Conservation (phyloP, 2,797 vertebrate species). For the Psittacula echo region DNA sequence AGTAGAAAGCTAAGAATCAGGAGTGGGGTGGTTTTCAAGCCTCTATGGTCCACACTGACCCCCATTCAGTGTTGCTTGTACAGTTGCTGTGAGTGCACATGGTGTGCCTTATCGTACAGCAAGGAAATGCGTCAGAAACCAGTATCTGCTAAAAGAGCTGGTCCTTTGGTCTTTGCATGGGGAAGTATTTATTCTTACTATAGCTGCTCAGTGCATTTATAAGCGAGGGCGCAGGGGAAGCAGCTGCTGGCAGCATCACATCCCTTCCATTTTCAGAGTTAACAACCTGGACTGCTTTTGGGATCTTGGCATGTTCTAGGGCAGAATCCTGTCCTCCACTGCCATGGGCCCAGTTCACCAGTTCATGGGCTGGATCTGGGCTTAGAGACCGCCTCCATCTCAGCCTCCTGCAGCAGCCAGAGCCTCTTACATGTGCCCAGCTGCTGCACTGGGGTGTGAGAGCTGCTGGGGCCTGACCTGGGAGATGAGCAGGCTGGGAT, state of each 20-base stretch:
- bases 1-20: neutral
- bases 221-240: rapidly evolving
- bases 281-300: neutral
- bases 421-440: neutral
- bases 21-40: neutral
- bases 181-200: neutral
- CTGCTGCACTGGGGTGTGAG: neutral
- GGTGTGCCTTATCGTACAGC: rapidly evolving
- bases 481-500: neutral
- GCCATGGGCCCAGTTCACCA: neutral
- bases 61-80: neutral
- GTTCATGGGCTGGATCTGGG: neutral
- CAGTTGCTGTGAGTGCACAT: neutral
- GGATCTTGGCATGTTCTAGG: rapidly evolving
- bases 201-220: neutral
- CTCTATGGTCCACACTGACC: rapidly evolving
- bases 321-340: neutral
- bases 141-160: neutral
- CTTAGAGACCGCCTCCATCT: neutral
- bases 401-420: neutral
- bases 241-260: neutral
- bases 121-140: neutral
- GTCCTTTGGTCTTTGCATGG: neutral
- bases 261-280: neutral
- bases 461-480: neutral